phyloP scores from a whole-genome alignment of 1,140 invertebrate genomes.

The Musca vetustissima region DNA sequence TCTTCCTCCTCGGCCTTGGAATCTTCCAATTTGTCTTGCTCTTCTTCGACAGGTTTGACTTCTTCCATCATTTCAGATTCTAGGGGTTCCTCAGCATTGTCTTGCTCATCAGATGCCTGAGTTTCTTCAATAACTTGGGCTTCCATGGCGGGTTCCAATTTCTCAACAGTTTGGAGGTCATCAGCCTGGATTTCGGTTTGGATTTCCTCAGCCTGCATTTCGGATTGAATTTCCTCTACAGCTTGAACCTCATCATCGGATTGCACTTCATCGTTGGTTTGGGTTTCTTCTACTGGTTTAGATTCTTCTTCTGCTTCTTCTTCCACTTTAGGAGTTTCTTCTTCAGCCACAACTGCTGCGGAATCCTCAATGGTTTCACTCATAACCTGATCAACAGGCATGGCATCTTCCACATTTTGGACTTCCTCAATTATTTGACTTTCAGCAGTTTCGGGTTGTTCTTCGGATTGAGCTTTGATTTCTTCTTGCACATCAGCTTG shows the following conservation, averaged over 20 bases:
- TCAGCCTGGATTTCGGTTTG: neutral
- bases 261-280: neutral
- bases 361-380: neutral
- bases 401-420: neutral
- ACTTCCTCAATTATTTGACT: neutral
- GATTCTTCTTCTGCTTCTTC: neutral
- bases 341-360: neutral
- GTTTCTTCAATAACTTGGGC: neutral
- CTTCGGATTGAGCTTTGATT: conserved; percentile 1
- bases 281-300: neutral
- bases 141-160: conserved; percentile 10
- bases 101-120: no score
- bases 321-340: neutral
- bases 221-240: neutral
- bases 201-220: neutral
- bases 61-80: neutral
- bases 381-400: conserved; percentile 1
- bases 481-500: neutral
- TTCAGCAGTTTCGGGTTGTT: conserved; percentile 1
- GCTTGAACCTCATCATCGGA: neutral
- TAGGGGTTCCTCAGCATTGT: no score
- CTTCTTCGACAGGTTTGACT: neutral
- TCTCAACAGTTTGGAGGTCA: neutral
- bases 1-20: neutral
- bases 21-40: neutral